Evolutionary conservation across 2,797 vertebrate genomes (phyloP).

Genomic region (Astyanax mexicanus): DNA sequence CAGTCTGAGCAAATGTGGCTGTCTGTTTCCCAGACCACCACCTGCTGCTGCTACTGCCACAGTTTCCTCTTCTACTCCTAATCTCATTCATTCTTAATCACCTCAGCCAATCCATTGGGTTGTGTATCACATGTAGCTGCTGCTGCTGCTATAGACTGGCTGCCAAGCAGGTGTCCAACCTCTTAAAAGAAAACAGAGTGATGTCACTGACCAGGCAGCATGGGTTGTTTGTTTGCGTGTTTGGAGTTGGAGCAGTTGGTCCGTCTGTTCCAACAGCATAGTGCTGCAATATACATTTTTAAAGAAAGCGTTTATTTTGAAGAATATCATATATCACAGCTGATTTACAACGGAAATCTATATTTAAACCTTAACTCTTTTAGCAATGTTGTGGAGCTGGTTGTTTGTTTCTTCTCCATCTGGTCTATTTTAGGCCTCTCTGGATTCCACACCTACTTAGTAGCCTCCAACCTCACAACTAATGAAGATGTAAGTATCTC

Average conservation of each 20-base stretch:
- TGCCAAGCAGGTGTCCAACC: constrained; percentile 53
- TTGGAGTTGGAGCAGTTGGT: neutral
- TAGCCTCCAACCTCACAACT: constrained; percentile 96
- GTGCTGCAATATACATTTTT: no score
- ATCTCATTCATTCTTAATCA: constrained; percentile 62
- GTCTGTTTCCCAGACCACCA: constrained; percentile 2
- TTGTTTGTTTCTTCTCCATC: constrained; percentile 97
- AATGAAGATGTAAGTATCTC: constrained; percentile 92
- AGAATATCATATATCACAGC: neutral
- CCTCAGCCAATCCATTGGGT: constrained; percentile 57
- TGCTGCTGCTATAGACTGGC: constrained; percentile 56
- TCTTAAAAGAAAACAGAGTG: constrained; percentile 49
- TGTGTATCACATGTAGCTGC: constrained; percentile 4
- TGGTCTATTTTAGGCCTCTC: constrained; percentile 98
- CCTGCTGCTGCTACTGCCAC: constrained; percentile 44
- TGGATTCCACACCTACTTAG: constrained; percentile 98
- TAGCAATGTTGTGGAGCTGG: constrained; percentile 90
- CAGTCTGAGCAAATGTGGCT: constrained; percentile 5
- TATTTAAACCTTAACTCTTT: constrained; percentile 80
- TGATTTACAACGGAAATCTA: neutral
- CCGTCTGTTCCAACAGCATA: neutral
- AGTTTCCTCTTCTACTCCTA: constrained; percentile 50
- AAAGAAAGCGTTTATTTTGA: neutral
- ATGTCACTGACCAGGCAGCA: constrained; percentile 37
- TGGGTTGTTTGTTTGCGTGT: neutral